Conservation (phyloP, 2,113 vertebrate species). For the Zapornia atra region DNA sequence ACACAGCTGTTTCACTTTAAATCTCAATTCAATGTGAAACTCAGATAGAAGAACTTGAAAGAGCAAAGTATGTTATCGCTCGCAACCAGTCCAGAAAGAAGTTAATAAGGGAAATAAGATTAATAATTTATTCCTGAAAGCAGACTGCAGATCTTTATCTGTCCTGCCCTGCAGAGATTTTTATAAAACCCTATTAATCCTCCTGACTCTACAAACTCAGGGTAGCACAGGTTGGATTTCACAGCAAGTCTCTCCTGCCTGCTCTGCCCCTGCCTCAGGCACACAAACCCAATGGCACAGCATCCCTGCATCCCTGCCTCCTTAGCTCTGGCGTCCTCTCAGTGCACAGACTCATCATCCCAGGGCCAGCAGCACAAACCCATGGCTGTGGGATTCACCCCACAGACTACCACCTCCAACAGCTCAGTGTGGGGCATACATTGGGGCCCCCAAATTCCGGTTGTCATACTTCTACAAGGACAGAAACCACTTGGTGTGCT, state of each 20-base stretch:
- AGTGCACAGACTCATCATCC: fast-evolving
- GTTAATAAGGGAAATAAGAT: conserved; percentile 63
- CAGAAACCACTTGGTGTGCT: not conserved
- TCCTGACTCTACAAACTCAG: not conserved
- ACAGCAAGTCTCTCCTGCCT: not conserved
- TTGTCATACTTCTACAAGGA: not conserved
- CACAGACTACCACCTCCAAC: fast-evolving
- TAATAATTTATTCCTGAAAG: conserved; percentile 58
- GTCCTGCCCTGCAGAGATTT: not conserved
- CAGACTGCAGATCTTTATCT: conserved; percentile 49
- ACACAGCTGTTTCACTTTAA: conserved; percentile 72
- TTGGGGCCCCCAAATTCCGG: not conserved
- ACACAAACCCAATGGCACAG: not conserved
- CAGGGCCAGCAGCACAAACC: not conserved
- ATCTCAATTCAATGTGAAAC: conserved; percentile 42
- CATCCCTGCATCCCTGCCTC: not conserved
- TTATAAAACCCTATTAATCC: not conserved
- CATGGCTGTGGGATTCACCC: not conserved
- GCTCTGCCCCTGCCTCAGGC: not conserved
- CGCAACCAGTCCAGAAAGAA: conserved; percentile 42
- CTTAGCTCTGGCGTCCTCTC: not conserved
- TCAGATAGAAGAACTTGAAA: conserved; percentile 61
- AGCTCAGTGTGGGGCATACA: fast-evolving
- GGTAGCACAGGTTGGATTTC: not conserved
- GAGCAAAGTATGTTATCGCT: conserved; percentile 52